phyloP scores from a whole-genome alignment of 2,888 invertebrate genomes.

The Dolichomitus sp. region DNA sequence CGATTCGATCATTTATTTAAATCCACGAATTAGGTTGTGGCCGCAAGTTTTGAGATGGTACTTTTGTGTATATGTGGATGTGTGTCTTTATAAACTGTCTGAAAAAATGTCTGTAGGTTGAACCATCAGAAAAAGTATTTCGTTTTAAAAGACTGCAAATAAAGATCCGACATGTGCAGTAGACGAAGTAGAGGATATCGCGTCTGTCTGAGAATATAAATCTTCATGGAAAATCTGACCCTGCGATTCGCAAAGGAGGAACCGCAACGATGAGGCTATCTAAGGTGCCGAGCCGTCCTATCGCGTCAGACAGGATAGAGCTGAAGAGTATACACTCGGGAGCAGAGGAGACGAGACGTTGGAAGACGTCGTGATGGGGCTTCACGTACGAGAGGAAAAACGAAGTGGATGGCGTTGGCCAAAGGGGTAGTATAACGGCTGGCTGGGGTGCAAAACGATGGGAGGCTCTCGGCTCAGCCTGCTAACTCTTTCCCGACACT shows the following conservation, averaged over 20 bases:
- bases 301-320: neutral
- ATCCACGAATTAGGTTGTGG: too few species aligned
- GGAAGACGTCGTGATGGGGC: conserved; percentile 1
- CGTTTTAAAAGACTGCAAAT: too few species aligned
- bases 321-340: conserved; percentile 13
- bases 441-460: conserved; percentile 36
- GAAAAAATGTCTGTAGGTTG: too few species aligned
- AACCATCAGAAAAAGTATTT: too few species aligned
- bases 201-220: conserved; percentile 9
- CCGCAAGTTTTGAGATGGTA: too few species aligned
- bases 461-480: conserved; percentile 19
- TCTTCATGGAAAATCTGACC: conserved; percentile 5
- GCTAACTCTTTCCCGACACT: conserved; percentile 47
- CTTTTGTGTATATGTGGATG: too few species aligned
- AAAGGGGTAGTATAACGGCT: neutral
- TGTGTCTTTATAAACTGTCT: too few species aligned
- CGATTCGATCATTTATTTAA: too few species aligned
- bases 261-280: conserved; percentile 12
- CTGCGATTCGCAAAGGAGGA: neutral
- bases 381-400: neutral
- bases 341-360: neutral
- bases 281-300: neutral
- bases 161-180: neutral
- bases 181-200: neutral
- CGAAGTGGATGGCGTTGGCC: conserved; percentile 3